Evolutionary conservation across 35 echinoderm and acorn worm species (phyloP), one percentile per base, ranked within the genome.

Genomic region (Hemicentrotus pulcherrimus): DNA sequence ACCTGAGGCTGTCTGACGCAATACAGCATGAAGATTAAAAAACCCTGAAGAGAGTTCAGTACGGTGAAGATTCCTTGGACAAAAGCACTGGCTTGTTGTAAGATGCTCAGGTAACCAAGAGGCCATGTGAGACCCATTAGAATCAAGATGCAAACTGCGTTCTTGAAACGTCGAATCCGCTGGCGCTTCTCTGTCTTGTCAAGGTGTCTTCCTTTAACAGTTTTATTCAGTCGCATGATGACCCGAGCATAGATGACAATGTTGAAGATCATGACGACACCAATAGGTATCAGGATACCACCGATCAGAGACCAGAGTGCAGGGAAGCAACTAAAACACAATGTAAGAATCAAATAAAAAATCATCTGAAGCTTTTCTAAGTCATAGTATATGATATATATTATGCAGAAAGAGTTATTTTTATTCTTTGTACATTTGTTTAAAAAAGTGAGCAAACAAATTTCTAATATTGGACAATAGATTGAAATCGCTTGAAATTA

Each of bases 221-320:
- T 71, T 31, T 71, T 31, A 31, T 59, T 71, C 31, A 94, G 46
- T 86, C 22, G n/a, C 70, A 70, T 85, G 33, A 94, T 32, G 59
- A 94, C 94, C 61, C 59, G 31, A 12, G 86, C 94, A 41, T 65
- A 94, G 46, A 94, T 86, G 11, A 86, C 48, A 18, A 94, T 6
- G 60, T 94, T 94, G 94, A 94, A 71, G 15, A 94, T 59, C 19
- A 94, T 78, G 31, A 94, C 70, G n/a, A 94, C n/a, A 85, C 59
- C 94, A 47, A 94, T 86, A 14, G 94, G 94, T 32, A 94, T 41
- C 9, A 94, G 94, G 24, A 94, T 24, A 18, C 94, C 94, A 9
- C 94, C 61, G 46, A 94, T 61, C 46, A 94, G 35, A 10, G 94
- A 61, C 94, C 94, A 94, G 46, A 32, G 32, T 41, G 31, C 5